Evolutionary conservation across 2,113 vertebrate genomes (phyloP).

Genomic region (Cercocebus atys): DNA sequence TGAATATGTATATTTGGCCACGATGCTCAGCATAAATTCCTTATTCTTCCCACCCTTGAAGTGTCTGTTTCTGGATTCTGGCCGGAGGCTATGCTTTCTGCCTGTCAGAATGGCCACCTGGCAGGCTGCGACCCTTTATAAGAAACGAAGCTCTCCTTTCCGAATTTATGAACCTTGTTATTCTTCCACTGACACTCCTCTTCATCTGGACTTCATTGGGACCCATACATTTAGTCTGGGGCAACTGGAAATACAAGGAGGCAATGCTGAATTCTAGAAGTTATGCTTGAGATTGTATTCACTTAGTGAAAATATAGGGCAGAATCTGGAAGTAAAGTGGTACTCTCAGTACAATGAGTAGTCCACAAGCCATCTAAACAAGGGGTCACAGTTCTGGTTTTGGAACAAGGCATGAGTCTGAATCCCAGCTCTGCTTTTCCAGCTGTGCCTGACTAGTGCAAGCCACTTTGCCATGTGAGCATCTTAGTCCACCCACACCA

Average conservation of each 20-base stretch:
- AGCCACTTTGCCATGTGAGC: rapidly evolving
- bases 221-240: neutral
- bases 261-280: neutral
- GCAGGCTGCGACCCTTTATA: no score
- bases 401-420: neutral
- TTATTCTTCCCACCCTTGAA: no score
- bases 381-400: no score
- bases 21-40: no score
- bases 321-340: neutral
- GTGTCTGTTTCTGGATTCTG: no score
- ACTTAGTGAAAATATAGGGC: neutral
- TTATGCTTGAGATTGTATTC: neutral
- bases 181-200: neutral
- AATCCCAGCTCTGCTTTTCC: neutral
- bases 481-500: neutral
- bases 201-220: neutral
- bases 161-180: no score
- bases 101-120: no score
- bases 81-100: no score
- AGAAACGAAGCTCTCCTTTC: no score
- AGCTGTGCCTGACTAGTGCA: neutral
- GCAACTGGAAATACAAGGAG: neutral
- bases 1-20: no score
- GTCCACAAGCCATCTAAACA: neutral
- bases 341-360: rapidly evolving